Evolutionary conservation across 2,888 invertebrate genomes (phyloP).

Genomic region (Drosophila koepferae): DNA sequence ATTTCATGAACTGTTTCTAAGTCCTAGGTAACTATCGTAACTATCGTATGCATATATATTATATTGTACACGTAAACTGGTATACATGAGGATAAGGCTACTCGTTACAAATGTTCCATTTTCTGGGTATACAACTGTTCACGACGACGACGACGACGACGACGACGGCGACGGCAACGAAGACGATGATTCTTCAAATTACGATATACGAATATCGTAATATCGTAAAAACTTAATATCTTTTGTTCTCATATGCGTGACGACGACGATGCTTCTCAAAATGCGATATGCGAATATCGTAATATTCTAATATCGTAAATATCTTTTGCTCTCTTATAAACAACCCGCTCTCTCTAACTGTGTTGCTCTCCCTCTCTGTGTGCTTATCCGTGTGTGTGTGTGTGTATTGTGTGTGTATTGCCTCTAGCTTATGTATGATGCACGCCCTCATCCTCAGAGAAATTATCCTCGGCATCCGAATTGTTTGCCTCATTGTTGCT

Average conservation of each 20-base stretch:
- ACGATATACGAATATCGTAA: slow-evolving; percentile 21
- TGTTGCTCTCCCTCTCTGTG: not conserved
- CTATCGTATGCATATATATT: slow-evolving; percentile 57
- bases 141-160: slow-evolving; percentile 21
- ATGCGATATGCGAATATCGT: slow-evolving; percentile 19
- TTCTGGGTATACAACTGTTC: slow-evolving; percentile 74
- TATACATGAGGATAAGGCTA: slow-evolving; percentile 85
- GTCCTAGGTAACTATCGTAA: slow-evolving; percentile 58
- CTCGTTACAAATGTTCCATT: slow-evolving; percentile 81
- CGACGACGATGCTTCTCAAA: slow-evolving; percentile 5
- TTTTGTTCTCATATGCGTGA: slow-evolving; percentile 12
- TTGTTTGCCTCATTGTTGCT: slow-evolving; percentile 82
- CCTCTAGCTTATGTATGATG: slow-evolving; percentile 81
- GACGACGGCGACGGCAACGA: not conserved
- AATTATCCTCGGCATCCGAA: slow-evolving; percentile 84
- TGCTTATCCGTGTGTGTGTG: not conserved
- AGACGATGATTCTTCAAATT: slow-evolving; percentile 1
- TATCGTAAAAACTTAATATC: slow-evolving; percentile 19
- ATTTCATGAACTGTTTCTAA: slow-evolving; percentile 36
- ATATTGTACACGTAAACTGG: slow-evolving; percentile 82
- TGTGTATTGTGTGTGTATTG: slow-evolving; percentile 8
- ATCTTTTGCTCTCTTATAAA: slow-evolving; percentile 33
- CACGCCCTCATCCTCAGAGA: slow-evolving; percentile 85
- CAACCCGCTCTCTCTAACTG: slow-evolving; percentile 10
- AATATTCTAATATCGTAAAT: slow-evolving; percentile 19